Conservation (phyloP, 1,140 invertebrate genomes). For the Atta cephalotes region DNA sequence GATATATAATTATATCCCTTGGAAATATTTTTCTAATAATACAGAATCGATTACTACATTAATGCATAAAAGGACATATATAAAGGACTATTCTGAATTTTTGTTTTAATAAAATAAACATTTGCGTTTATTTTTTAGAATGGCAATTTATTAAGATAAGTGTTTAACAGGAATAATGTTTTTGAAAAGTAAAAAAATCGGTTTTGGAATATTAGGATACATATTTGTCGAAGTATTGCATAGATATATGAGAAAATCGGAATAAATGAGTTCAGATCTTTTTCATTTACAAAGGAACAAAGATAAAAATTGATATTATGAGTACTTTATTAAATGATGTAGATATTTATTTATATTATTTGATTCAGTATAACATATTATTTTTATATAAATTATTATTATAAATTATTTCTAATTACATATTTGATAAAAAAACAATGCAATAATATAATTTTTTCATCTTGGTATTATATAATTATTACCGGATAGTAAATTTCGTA, state of each 20-base stretch:
- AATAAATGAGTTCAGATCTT: conserved; percentile 41
- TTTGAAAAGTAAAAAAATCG: conserved; percentile 86
- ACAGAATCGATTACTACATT: not conserved
- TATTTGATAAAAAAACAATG: not conserved
- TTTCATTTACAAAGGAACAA: not conserved
- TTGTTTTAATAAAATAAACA: not conserved
- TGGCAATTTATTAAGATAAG: conserved; percentile 77
- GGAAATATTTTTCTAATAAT: not conserved
- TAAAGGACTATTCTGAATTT: not conserved
- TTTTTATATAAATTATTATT: not conserved
- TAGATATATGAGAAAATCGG: conserved; percentile 81
- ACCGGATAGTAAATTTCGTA: conserved; percentile 18
- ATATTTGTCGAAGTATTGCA: conserved; percentile 77
- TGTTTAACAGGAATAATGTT: conserved; percentile 84
- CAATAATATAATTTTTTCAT: not conserved
- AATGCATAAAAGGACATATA: not conserved
- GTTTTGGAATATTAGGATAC: conserved; percentile 82
- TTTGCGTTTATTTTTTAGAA: conserved; percentile 66
- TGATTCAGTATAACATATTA: not conserved
- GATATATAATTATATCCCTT: not conserved
- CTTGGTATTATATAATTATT: not conserved
- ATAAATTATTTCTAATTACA: not conserved
- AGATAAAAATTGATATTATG: not conserved
- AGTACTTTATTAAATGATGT: not conserved
- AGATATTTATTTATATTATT: not conserved